Base-by-base conservation (phyloP, 2,113 vertebrate species). In the Nematolebias whitei region DNA sequence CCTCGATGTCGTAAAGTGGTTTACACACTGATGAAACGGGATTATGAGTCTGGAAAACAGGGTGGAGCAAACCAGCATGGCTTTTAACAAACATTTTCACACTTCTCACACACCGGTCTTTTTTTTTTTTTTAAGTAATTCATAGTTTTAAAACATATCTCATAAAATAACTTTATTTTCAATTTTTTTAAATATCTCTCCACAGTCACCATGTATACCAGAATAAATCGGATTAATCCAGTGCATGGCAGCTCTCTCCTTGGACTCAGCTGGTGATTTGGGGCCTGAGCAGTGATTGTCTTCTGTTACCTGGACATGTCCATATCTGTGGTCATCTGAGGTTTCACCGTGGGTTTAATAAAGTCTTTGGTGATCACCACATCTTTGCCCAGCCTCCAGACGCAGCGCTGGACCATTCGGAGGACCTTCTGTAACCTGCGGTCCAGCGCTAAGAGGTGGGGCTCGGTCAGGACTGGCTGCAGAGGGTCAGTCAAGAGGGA, bases 381-480 rank as follows among this genome's bases (percentile, higher is more conserved):
- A 1, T 83, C 87, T 45, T 94, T 88, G 1, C 96, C 95, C 0
- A 94, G 84, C 13, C 81, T 85, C 43, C 86, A 76, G 1, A 94
- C 59, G 71, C 98, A 99, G 26, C 45, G 82, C 16, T 83, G 71
- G 66, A 98, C 95, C 0, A 86, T 85, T 12, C 55, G 57, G 1
- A 99, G 93, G 50, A 98, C 15, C 11, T 90, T 89, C 19, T 87
- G 90, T 16, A 99, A 83, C 61, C 98, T 87, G 0, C 98, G 93
- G 87, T 99, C 96, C 74, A 99, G 85, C 12, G 97, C 97, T 51
- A 89, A 57, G 44, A 99, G 92, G 60, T 99, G 97, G 2, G 93
- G 93, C 41, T 98, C 96, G 0, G 94, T 94, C 74, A 99, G 92
- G 43, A 99, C 40, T 0, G 96, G 95, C 1, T 8, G 32, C 32